Evolutionary conservation across 2,888 invertebrate genomes (phyloP).

Genomic region (Nycteola revayana): DNA sequence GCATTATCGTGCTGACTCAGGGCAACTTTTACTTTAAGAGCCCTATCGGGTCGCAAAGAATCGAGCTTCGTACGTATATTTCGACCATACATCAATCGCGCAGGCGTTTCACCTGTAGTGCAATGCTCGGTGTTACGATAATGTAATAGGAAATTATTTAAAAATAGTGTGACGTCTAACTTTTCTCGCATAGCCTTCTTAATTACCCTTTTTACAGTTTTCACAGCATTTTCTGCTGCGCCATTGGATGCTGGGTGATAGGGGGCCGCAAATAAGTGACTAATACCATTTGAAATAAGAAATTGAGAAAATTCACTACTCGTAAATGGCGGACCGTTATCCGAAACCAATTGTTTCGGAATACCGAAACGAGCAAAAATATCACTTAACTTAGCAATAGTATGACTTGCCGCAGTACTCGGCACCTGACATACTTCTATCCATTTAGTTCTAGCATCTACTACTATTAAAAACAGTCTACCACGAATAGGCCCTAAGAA

Average conservation of each 20-base stretch:
- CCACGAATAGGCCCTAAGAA: constrained; percentile 17
- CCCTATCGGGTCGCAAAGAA: not conserved
- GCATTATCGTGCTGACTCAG: not conserved
- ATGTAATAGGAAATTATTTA: too few species aligned
- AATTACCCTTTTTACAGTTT: constrained; percentile 14
- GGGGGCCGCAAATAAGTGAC: not conserved
- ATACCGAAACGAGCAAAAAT: constrained; percentile 1
- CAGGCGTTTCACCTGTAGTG: not conserved
- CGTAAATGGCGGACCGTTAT: not conserved
- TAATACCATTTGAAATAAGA: not conserved
- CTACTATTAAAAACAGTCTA: constrained; percentile 16
- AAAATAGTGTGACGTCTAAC: constrained; percentile 3
- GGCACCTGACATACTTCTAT: constrained; percentile 8
- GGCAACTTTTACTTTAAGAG: not conserved
- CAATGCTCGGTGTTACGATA: not conserved
- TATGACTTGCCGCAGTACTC: constrained; percentile 1
- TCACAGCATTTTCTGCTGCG: constrained; percentile 21
- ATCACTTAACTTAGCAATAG: not conserved
- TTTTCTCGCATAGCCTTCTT: constrained; percentile 16
- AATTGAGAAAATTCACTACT: not conserved
- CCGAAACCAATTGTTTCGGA: not conserved
- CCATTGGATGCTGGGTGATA: constrained; percentile 3
- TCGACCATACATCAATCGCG: not conserved
- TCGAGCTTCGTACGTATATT: not conserved
- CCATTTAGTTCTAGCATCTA: constrained; percentile 20